These are phyloP conservation scores for Aphelenchoides fujianensis DNA, from an alignment of 1,140 invertebrate species.

Conservation along the genomic window DNA sequence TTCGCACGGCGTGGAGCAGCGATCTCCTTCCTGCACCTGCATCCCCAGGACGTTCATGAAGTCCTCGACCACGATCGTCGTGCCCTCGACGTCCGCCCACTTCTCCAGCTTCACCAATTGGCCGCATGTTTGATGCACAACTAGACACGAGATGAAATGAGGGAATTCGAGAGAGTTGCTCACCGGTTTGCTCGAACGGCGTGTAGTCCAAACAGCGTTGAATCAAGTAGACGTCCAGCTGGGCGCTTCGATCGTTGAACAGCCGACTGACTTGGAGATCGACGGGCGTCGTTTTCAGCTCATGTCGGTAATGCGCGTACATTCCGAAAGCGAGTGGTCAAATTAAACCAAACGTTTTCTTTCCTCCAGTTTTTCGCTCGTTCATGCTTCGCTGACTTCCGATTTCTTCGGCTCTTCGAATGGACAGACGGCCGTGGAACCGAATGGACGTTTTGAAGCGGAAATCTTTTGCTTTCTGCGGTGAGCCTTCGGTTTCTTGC, in stretches of 20 bases:
- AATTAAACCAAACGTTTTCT: too few relatives aligned
- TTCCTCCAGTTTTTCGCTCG: too few relatives aligned
- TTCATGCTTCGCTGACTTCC: too few relatives aligned
- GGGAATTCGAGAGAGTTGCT: background rate
- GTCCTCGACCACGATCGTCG: background rate
- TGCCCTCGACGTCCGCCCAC: background rate
- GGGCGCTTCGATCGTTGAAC: background rate
- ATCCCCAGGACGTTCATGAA: constrained; percentile 27
- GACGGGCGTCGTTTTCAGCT: background rate
- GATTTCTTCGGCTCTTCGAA: too few relatives aligned
- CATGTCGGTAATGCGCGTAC: background rate
- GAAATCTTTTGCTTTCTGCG: too few relatives aligned
- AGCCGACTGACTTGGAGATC: background rate
- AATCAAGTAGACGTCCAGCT: constrained; percentile 9
- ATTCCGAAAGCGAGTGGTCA: too few relatives aligned
- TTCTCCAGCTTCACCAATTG: constrained; percentile 32
- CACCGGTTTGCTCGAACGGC: constrained; percentile 7
- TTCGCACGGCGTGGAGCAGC: constrained; percentile 3
- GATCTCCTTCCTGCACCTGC: constrained; percentile 17
- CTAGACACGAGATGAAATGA: constrained; percentile 16
- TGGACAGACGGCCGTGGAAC: too few relatives aligned
- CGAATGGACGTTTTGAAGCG: too few relatives aligned
- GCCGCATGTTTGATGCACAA: constrained; percentile 42
- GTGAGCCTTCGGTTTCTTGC: too few relatives aligned
- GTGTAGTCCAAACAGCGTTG: constrained; percentile 13